A percentile compares a stretch with the other conserved stretches of the same genome.
Conservation (phyloP, 2,113 vertebrate genomes). For the Marcusenius ussheri region DNA sequence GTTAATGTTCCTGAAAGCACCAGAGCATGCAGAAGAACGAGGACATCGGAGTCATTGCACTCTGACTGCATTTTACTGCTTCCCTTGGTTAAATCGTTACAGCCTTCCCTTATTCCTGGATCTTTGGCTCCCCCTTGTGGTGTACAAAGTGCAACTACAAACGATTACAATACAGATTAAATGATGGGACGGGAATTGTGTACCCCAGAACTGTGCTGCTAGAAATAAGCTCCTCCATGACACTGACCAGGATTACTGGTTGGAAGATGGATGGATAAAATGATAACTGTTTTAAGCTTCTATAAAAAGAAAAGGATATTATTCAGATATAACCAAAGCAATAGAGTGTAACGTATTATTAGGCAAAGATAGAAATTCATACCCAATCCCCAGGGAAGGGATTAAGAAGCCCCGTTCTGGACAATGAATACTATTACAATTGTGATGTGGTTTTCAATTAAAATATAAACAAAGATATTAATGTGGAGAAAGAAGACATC, state of each 20-base stretch:
- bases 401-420: background rate
- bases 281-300: background rate
- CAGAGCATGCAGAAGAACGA: slow-evolving; percentile 13
- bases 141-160: background rate
- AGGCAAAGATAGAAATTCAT: background rate
- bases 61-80: background rate
- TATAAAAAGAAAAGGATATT: background rate
- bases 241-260: background rate
- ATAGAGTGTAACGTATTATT: background rate
- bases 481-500: background rate
- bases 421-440: background rate
- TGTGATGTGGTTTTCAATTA: background rate
- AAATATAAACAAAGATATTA: background rate
- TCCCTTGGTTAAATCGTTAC: background rate
- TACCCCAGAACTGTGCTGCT: background rate
- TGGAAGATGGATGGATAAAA: background rate
- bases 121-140: background rate
- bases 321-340: background rate
- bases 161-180: background rate
- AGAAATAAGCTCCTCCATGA: background rate
- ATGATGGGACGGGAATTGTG: background rate
- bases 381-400: background rate
- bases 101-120: background rate
- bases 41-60: background rate
- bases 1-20: slow-evolving; percentile 2